A percentile compares a stretch with the other conserved stretches of the same genome.
Conservation (phyloP, 2,113 vertebrate genomes). For the Oreamnos americanus region DNA sequence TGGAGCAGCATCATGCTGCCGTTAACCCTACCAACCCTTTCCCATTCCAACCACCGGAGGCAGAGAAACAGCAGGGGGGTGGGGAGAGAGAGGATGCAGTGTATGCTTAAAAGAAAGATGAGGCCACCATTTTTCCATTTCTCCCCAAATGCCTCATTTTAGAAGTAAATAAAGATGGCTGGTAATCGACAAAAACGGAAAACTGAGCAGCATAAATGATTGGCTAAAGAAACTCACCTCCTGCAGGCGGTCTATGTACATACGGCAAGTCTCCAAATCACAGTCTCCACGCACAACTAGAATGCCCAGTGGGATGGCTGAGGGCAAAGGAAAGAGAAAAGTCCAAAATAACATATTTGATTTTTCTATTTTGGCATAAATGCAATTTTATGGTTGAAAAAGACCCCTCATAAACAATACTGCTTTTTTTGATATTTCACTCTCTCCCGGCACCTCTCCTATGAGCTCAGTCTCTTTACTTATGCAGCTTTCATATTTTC, state of each 20-base stretch:
- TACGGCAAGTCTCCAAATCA: constrained; percentile 97
- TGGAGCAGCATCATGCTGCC: not conserved
- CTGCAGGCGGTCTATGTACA: constrained; percentile 95
- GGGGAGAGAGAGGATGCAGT: fast-evolving
- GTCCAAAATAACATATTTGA: constrained; percentile 30
- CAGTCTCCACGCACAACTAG: constrained; percentile 97
- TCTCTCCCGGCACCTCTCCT: not conserved
- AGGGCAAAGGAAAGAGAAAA: constrained; percentile 44
- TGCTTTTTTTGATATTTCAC: not conserved
- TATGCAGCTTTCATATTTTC: not conserved
- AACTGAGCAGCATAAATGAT: not conserved
- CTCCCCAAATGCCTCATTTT: not conserved
- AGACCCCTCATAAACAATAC: not conserved
- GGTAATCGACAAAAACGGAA: not conserved
- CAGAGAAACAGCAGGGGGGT: fast-evolving
- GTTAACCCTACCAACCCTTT: not conserved
- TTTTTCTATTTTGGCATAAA: not conserved
- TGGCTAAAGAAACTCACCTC: constrained; percentile 84
- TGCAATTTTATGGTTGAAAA: not conserved
- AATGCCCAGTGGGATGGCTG: constrained; percentile 95
- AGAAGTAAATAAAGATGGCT: not conserved
- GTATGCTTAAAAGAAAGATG: not conserved
- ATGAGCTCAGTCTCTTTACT: not conserved
- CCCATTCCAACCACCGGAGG: not conserved
- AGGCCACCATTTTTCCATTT: not conserved